These are phyloP conservation scores for Eutolmus rufibarbis DNA, from an alignment of 2,888 invertebrate genomes.

Conservation along the genomic window DNA sequence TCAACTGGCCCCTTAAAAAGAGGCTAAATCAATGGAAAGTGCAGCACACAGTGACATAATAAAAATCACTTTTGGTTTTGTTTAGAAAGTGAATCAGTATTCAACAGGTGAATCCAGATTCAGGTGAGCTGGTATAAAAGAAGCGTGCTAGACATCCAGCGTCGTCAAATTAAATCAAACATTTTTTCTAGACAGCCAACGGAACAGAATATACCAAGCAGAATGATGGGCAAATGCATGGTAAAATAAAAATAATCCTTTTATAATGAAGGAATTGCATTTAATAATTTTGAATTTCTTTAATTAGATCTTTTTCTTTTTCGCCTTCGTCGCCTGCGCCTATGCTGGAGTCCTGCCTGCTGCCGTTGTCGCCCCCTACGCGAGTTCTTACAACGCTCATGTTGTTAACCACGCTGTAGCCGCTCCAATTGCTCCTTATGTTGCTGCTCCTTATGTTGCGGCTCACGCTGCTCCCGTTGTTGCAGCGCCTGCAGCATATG, in stretches of 20 bases:
- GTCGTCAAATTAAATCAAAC: slow-evolving; percentile 26
- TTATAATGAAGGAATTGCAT: neutral
- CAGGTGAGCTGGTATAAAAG: slow-evolving; percentile 28
- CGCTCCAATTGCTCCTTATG: slow-evolving; percentile 66
- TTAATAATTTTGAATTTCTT: neutral
- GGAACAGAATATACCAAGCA: slow-evolving; percentile 42
- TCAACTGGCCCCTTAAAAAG: slow-evolving; percentile 8
- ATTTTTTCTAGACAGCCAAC: slow-evolving; percentile 32
- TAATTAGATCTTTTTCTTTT: slow-evolving; percentile 54
- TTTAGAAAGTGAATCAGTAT: slow-evolving; percentile 38
- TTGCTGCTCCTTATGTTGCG: slow-evolving; percentile 63
- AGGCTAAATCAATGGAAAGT: slow-evolving; percentile 15
- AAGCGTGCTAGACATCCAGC: slow-evolving; percentile 34
- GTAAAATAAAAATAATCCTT: slow-evolving; percentile 51
- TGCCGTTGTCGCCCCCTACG: slow-evolving; percentile 74
- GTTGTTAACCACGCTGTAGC: slow-evolving; percentile 78
- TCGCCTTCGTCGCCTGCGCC: slow-evolving; percentile 68
- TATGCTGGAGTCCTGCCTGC: slow-evolving; percentile 56
- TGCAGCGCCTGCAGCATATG: slow-evolving; percentile 56
- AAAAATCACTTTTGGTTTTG: slow-evolving; percentile 34
- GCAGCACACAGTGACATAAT: neutral
- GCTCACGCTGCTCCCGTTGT: slow-evolving; percentile 66
- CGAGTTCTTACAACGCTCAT: slow-evolving; percentile 78
- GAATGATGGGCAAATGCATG: slow-evolving; percentile 57
- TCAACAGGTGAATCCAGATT: neutral